These are phyloP conservation scores for Agonum fuliginosum DNA, from an alignment of 2,888 invertebrate genomes.

Conservation along the genomic window DNA sequence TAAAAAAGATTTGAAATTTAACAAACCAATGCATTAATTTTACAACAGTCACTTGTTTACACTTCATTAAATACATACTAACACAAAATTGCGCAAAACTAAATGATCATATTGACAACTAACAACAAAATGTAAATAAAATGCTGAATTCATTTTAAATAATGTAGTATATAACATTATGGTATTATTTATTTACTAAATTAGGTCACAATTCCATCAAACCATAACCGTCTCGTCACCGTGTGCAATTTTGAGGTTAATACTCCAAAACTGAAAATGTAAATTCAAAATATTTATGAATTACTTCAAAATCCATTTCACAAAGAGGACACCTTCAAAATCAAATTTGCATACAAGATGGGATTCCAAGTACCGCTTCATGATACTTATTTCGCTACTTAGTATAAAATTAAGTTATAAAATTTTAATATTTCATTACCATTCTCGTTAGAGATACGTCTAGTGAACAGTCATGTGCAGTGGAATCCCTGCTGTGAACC, in stretches of 20 bases:
- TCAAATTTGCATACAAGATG: constrained; percentile 39
- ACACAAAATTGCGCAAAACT: background rate
- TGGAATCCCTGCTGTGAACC: constrained; percentile 10
- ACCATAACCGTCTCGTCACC: too few relatives aligned
- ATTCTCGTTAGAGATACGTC: constrained; percentile 14
- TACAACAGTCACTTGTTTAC: background rate
- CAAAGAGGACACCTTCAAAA: constrained; percentile 13
- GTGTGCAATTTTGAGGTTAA: constrained; percentile 9
- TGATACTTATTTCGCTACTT: background rate
- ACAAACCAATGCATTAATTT: constrained; percentile 2
- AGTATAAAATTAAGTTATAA: constrained; percentile 28
- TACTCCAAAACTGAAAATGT: constrained; percentile 3
- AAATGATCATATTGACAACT: constrained; percentile 4
- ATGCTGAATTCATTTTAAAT: background rate
- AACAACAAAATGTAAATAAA: constrained; percentile 2
- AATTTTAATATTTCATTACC: constrained; percentile 40
- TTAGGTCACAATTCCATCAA: background rate
- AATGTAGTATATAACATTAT: constrained; percentile 13
- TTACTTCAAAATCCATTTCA: constrained; percentile 27
- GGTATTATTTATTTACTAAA: constrained; percentile 32
- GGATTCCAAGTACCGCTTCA: background rate
- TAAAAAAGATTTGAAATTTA: background rate
- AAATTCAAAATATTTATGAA: constrained; percentile 22
- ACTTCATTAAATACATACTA: constrained; percentile 21
- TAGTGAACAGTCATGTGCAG: constrained; percentile 20